Evolutionary conservation across 2,797 vertebrate species (phyloP).

Genomic region (Mus spretus): DNA sequence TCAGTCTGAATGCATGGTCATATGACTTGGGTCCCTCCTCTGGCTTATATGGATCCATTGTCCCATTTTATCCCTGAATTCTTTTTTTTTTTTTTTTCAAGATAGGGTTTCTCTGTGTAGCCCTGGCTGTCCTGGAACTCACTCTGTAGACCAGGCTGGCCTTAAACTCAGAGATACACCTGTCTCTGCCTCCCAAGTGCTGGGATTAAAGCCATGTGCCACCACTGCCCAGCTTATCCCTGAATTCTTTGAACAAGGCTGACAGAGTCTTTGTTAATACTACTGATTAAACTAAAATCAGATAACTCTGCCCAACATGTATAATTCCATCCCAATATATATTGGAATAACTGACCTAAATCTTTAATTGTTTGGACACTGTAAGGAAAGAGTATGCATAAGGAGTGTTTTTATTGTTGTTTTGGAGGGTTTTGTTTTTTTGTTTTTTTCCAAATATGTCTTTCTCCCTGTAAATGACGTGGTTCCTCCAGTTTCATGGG

Average conservation of each 20-base stretch:
- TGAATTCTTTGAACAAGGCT: constrained; percentile 12
- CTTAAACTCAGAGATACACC: too few relatives aligned
- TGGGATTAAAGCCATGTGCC: too few relatives aligned
- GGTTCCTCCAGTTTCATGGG: constrained; percentile 9
- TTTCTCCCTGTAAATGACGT: constrained; percentile 42
- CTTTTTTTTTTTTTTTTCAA: neutral
- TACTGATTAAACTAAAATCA: constrained; percentile 29
- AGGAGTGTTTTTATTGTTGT: neutral
- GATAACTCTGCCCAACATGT: neutral
- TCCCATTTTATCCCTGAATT: neutral
- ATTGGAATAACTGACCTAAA: neutral
- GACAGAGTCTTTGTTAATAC: constrained; percentile 34
- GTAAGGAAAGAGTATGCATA: neutral
- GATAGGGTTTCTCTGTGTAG: too few relatives aligned
- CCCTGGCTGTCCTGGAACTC: too few relatives aligned
- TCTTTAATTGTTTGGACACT: neutral
- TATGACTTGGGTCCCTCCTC: neutral
- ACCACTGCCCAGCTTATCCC: neutral
- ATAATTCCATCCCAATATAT: neutral
- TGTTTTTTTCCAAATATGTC: neutral
- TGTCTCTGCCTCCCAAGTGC: too few relatives aligned
- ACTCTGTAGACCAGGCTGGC: too few relatives aligned
- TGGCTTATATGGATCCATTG: neutral
- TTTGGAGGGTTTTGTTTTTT: neutral
- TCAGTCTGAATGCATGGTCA: neutral